These are phyloP conservation scores for Drosophila cognata DNA, from an alignment of 2,888 invertebrate genomes.

Conservation along the genomic window DNA sequence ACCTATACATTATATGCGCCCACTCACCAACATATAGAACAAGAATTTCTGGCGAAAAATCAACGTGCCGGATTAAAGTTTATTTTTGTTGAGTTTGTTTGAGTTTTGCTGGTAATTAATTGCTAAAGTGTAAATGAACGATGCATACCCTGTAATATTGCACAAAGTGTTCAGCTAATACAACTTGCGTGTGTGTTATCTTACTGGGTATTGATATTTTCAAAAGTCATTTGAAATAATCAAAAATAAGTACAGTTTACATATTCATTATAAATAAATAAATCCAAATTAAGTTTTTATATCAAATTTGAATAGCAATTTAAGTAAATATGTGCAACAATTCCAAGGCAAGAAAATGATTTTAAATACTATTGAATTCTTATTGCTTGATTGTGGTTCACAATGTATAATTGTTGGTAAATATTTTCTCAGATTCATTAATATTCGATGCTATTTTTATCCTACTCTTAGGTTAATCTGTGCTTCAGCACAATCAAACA, in stretches of 20 bases:
- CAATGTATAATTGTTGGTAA: background rate
- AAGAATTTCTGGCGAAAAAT: constrained; percentile 61
- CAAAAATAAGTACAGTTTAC: background rate
- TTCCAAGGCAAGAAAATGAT: background rate
- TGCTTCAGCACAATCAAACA: background rate
- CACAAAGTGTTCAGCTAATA: too few species aligned
- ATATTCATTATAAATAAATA: background rate
- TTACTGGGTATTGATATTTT: background rate
- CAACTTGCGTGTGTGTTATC: background rate
- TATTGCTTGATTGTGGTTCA: background rate
- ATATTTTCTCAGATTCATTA: background rate
- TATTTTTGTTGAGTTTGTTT: constrained; percentile 64
- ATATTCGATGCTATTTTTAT: background rate
- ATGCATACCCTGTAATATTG: constrained; percentile 17
- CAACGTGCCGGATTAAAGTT: constrained; percentile 64
- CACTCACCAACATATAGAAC: constrained; percentile 45
- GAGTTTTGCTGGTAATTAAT: constrained; percentile 78
- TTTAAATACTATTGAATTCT: background rate
- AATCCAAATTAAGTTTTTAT: background rate
- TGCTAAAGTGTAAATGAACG: constrained; percentile 53
- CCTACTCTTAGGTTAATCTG: background rate
- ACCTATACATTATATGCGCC: constrained; percentile 12
- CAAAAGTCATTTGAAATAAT: background rate
- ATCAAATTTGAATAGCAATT: background rate
- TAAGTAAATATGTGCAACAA: background rate